Conservation (phyloP, 2,113 vertebrate genomes). For the Vombatus ursinus region DNA sequence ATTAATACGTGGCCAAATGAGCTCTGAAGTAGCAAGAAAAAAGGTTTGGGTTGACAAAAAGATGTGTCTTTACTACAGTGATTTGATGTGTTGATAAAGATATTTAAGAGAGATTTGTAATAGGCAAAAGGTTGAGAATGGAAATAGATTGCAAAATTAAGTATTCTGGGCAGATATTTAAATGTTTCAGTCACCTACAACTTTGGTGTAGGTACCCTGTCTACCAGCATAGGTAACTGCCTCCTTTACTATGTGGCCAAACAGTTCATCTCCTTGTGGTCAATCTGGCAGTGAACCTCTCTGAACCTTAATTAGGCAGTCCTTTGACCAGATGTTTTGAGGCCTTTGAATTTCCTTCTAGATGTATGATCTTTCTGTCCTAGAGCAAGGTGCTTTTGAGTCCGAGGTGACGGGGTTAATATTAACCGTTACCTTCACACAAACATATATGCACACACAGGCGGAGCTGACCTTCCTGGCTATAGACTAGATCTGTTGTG, state of each 20-base stretch:
- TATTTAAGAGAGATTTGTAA: background rate
- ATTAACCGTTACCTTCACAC: background rate
- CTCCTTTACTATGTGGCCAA: background rate
- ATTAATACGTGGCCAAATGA: background rate
- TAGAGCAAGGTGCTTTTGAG: background rate
- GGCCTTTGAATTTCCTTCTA: background rate
- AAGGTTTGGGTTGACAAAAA: background rate
- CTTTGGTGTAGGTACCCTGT: background rate
- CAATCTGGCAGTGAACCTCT: background rate
- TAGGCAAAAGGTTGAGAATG: background rate
- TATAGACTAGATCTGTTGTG: background rate
- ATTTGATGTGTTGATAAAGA: background rate
- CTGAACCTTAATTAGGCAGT: background rate
- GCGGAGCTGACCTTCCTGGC: background rate
- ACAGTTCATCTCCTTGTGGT: background rate
- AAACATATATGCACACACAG: background rate
- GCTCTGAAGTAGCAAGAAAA: background rate
- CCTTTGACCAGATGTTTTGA: background rate
- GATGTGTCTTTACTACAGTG: background rate
- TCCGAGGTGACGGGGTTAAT: background rate
- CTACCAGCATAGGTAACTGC: background rate
- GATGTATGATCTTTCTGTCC: background rate
- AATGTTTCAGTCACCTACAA: background rate
- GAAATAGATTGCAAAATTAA: background rate
- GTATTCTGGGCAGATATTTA: background rate